Base-by-base conservation (phyloP, 2,113 vertebrate species). In the Poeciliopsis prolifica region DNA sequence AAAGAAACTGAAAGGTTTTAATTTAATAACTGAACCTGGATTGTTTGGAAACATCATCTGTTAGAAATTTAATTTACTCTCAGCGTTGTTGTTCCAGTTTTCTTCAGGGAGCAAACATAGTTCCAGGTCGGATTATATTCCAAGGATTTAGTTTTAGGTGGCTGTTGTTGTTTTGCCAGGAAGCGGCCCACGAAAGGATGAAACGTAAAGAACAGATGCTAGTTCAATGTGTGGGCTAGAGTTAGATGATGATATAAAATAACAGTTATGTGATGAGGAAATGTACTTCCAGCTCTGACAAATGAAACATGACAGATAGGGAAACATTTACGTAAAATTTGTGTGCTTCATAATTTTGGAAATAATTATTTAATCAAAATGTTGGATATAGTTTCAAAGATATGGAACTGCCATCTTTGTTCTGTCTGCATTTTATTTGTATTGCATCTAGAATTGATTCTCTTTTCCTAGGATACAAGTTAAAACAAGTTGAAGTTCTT, bases 11-110 rank as follows among this genome's bases (percentile, higher is more conserved):
- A 75, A 68, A 35, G 30, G 61, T 26, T 65, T 77, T 58, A 58
- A 58, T 37, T 64, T 72, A 66, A 72, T 66, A 73, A 37, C 19
- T 64, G 33, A 42, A 61, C 64, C 8, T 64, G 44, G 70, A 79
- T 30, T 28, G 30, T 54, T 58, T 2, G 51, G 51, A 58, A 58
- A 58, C 51, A 8, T 54, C 51, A 54, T 58, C 51, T 58, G 51
- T 2, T 58, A n/a, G 51, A 58, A 58, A 58, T 58, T n/a, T n/a
- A 58, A 58, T 58, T 58, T 19, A 24, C 51, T n/a, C 51, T 58
- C 51, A 58, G 24, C 14, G 1, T 48, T 5, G 24, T 11, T 58
- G 48, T 54, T 58, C 17, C 51, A 9, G 22, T 58, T 58, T 58
- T 58, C 51, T 58, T n/a, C 17, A n/a, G 51, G 22, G 51, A 19